phyloP scores from a whole-genome alignment of 2,797 vertebrate species.

The Pygocentrus nattereri region DNA sequence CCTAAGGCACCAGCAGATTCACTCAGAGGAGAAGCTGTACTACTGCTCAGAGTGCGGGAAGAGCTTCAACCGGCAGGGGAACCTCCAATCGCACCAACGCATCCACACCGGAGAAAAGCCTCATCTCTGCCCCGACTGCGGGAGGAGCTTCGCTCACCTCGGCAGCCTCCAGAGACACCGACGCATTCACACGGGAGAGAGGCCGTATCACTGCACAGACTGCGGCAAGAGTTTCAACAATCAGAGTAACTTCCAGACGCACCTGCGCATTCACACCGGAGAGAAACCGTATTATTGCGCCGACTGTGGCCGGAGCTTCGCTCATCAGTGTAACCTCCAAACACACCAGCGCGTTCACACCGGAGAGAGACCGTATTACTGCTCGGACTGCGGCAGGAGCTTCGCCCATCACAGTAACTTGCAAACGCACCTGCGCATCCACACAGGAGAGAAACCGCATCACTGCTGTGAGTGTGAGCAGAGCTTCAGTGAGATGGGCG shows the following conservation, averaged over 20 bases:
- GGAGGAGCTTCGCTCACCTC: no score
- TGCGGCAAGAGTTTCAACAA: not conserved
- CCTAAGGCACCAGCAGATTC: not conserved
- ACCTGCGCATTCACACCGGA: not conserved
- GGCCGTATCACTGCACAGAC: no score
- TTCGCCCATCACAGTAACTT: no score
- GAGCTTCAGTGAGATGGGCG: no score
- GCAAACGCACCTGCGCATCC: no score
- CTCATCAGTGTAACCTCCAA: not conserved
- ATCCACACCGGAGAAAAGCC: not conserved
- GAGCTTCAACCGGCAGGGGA: not conserved
- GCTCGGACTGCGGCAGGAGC: no score
- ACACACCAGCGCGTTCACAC: not conserved
- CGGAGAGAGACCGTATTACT: no score
- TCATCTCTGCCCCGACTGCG: no score
- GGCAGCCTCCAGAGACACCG: no score
- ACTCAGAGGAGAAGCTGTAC: not conserved
- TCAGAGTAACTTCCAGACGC: not conserved
- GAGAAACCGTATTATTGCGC: not conserved
- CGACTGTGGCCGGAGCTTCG: not conserved
- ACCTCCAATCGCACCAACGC: not conserved
- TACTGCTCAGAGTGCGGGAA: not conserved
- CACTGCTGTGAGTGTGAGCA: no score
- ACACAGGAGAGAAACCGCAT: no score
- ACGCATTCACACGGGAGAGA: no score